These are phyloP conservation scores for Cataglyphis rosenhaueri DNA, from an alignment of 2,888 invertebrate genomes.

Conservation along the genomic window DNA sequence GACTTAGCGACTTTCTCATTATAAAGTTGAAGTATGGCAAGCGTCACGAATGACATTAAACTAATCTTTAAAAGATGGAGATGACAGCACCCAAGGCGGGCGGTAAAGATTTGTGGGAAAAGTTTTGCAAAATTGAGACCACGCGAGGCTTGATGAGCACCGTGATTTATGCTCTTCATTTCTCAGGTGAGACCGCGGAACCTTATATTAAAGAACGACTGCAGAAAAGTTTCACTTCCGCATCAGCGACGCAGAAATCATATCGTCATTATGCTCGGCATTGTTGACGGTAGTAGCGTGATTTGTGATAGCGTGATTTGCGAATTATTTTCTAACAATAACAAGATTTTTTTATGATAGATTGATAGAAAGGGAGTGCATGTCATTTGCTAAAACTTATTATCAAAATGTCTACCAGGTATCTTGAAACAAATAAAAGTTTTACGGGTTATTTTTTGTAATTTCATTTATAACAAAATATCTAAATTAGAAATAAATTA, in stretches of 20 bases:
- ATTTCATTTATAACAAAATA: not conserved
- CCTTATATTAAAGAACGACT: slow-evolving; percentile 66
- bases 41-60: slow-evolving; percentile 55
- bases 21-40: slow-evolving; percentile 61
- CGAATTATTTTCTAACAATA: not conserved
- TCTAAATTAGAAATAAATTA: not conserved
- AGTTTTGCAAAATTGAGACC: slow-evolving; percentile 70
- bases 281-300: slow-evolving; percentile 25
- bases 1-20: slow-evolving; percentile 48
- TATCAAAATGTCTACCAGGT: not conserved
- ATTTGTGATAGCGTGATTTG: not conserved
- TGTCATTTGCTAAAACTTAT: not conserved
- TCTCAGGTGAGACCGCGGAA: slow-evolving; percentile 59
- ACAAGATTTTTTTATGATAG: not conserved
- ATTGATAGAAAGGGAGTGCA: not conserved
- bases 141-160: slow-evolving; percentile 64
- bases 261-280: slow-evolving; percentile 38
- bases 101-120: slow-evolving; percentile 65
- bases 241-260: slow-evolving; percentile 41
- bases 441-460: not conserved
- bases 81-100: slow-evolving; percentile 52
- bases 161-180: slow-evolving; percentile 72
- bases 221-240: slow-evolving; percentile 57
- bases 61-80: slow-evolving; percentile 63
- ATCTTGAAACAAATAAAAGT: not conserved